Evolutionary conservation across 2,888 invertebrate species (phyloP), one percentile per base, ranked within the genome.

Genomic region (Tetrapedia diversipes): DNA sequence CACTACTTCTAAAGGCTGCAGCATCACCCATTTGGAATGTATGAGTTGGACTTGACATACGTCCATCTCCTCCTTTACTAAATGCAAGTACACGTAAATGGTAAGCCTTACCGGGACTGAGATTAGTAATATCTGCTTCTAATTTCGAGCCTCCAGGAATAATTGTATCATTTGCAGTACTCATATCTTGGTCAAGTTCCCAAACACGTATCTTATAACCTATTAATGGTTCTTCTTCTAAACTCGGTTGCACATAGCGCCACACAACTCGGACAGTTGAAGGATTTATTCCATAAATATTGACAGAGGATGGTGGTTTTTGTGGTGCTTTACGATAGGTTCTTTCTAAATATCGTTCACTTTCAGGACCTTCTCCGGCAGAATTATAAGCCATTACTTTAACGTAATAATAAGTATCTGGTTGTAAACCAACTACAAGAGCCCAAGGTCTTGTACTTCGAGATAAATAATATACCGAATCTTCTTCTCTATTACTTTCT

Each of bases 181-280:
- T 96, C 94, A 98, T 96, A 90, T 98, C 97, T 92, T 98, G 98
- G 91, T 98, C 98, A 1, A 95, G 94, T 89, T 98, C 97, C 99
- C 99, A 99, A 53, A 98, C 95, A 79, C 98, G 95, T 76, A 98
- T 95, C 94, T 98, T 98, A 90, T 97, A 99, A 41, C 99, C 99
- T 86, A 95, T 95, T 2, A 99, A 93, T 0, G 99, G 98, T 93
- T 99, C 99, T 92, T 99, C 99, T 86, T 97, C 96, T 56, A 95
- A 93, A 10, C 96, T 95, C 2, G 97, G 97, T 71, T 98, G 97
- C 16, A 98, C 97, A 89, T 98, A 99, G 81, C 98, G 94, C 98
- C 98, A 99, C 0, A 95, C 95, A 4, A 98, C 97, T 54, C 95
- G 94, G 11, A 99, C 95, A 0, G 97, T 97, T 53, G 97, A 96